Conservation (phyloP, 2,888 invertebrate species). For the Eupithecia subfuscata region DNA sequence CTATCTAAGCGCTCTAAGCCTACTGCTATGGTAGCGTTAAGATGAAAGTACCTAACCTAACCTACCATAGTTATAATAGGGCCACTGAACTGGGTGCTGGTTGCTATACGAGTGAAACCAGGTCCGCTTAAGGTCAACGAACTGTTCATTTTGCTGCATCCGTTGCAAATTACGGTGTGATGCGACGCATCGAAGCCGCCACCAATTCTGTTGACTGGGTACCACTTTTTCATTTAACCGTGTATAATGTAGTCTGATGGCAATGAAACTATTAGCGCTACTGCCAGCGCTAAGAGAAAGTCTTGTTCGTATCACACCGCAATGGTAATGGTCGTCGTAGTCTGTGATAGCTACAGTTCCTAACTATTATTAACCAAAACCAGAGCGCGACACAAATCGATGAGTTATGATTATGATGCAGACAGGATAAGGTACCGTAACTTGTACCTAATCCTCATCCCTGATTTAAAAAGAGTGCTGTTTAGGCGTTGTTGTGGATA, state of each 20-base stretch:
- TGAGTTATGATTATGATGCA: background rate
- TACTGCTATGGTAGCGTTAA: constrained; percentile 42
- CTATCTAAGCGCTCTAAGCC: background rate
- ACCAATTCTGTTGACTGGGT: constrained; percentile 75
- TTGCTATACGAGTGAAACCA: constrained; percentile 81
- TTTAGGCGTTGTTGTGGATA: background rate
- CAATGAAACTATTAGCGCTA: constrained; percentile 64
- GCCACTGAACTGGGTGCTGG: constrained; percentile 77
- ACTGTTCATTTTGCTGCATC: constrained; percentile 83
- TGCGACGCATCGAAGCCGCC: constrained; percentile 70
- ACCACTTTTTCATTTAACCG: constrained; percentile 70
- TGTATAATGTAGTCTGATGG: constrained; percentile 69
- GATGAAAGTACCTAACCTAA: constrained; percentile 48
- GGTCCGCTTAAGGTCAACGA: constrained; percentile 78
- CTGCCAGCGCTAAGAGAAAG: constrained; percentile 65
- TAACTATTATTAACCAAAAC: background rate
- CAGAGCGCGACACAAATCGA: constrained; percentile 4
- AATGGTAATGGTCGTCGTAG: constrained; percentile 43
- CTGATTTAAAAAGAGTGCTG: background rate
- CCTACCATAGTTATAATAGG: constrained; percentile 69
- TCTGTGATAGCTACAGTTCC: constrained; percentile 7
- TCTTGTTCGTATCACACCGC: constrained; percentile 50
- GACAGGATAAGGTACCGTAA: background rate
- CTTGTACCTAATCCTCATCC: background rate
- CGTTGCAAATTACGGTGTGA: constrained; percentile 80